A percentile compares a stretch with the other conserved stretches of the same genome.
These are phyloP conservation scores for Dufourea novaeangliae DNA, from an alignment of 1,140 invertebrate species.

Conservation along the genomic window DNA sequence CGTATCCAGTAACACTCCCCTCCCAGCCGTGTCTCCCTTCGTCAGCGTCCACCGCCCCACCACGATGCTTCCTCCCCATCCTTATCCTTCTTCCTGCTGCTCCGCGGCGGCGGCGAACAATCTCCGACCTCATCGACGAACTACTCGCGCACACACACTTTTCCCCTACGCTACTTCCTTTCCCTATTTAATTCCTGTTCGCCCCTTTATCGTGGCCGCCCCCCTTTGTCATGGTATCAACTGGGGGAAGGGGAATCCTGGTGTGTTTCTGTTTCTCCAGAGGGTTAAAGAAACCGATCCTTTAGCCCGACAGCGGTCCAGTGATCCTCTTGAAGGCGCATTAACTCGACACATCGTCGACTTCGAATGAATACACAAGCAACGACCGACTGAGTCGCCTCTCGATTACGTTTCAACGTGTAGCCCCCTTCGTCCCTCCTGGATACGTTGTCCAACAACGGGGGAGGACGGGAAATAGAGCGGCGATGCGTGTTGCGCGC, in stretches of 20 bases:
- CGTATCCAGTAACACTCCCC: constrained; percentile 53
- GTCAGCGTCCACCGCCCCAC: background rate
- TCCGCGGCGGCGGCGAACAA: constrained; percentile 39
- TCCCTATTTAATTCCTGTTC: constrained; percentile 18
- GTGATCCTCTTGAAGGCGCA: background rate
- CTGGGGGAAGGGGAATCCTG: too few relatives aligned
- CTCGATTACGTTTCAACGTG: too few relatives aligned
- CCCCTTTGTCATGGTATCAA: background rate
- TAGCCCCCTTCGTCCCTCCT: too few relatives aligned
- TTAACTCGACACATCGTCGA: background rate
- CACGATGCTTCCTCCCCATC: constrained; percentile 31
- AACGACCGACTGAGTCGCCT: background rate
- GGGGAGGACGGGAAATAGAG: constrained; percentile 15
- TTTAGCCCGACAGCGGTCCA: background rate
- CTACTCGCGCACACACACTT: background rate
- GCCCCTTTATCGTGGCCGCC: background rate
- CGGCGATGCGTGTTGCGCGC: background rate
- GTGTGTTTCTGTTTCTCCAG: constrained; percentile 20
- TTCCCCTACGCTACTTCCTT: background rate
- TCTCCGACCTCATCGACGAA: constrained; percentile 29
- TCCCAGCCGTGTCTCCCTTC: constrained; percentile 16
- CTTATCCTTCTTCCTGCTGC: constrained; percentile 50
- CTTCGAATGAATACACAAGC: too few relatives aligned
- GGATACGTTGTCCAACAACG: too few relatives aligned
- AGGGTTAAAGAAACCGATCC: background rate